Evolutionary conservation across 2,797 vertebrate genomes (phyloP), one percentile per base, ranked within the genome.

Genomic region (Aeoliscus strigatus): DNA sequence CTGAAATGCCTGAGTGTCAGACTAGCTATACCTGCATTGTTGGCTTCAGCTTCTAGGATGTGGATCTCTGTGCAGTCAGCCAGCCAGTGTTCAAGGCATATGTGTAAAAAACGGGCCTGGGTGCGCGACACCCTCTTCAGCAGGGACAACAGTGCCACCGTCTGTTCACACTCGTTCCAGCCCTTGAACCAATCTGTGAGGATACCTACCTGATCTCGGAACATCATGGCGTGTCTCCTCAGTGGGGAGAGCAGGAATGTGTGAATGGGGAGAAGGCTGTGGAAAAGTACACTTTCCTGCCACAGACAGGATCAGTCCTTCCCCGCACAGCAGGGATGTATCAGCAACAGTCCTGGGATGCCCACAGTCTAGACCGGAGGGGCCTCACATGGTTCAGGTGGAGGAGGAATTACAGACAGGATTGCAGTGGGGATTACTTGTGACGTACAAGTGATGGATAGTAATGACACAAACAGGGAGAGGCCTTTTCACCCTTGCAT

Each of bases 131-230:
- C 91, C 58, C 93, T 89, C 84, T 96, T 96, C 75, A 97, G 86
- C 73, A 97, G 91, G 6, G 94, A 93, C 47, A 97, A 85, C 66
- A 97, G 90, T 14, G 94, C 94, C 81, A 97, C 94, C 1, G 94
- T 97, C 87, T 97, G 94, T 79, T 97, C 94, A 57, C 94, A 97
- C 82, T 97, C 94, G 57, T 96, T 97, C 94, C 94, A 97, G 81
- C 92, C 91, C 71, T 94, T 94, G 79, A 97, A 97, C 94, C 94
- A 97, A 80, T 94, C 93, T 45, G 94, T 92, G 47, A 97, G 88
- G 79, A 95, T 91, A 80, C 93, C 91, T 79, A 97, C 94, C 86
- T 97, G 94, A 84, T 97, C 94, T 85, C 94, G 91, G 93, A 97
- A 97, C 93, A 96, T 97, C 94, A 96, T 97, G 91, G 86, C 93